A percentile compares a stretch with the other conserved stretches of the same genome.
Conservation (phyloP, 2,113 vertebrate species). For the Caloenas nicobarica region DNA sequence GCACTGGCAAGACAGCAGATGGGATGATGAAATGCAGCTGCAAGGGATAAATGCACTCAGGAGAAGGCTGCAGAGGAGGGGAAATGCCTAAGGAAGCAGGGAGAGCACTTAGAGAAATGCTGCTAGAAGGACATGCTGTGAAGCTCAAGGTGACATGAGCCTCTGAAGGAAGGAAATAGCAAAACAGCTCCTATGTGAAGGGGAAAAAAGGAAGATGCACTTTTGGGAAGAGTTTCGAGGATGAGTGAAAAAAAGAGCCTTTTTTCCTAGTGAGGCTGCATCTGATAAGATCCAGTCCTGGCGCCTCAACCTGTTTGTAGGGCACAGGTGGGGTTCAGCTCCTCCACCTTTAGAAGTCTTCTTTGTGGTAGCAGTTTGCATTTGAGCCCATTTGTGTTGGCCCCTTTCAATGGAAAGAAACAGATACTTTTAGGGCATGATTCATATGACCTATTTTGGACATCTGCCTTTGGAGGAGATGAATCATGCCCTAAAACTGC, state of each 20-base stretch:
- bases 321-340: neutral
- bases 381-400: neutral
- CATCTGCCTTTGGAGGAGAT: slow-evolving; percentile 26
- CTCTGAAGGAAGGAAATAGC: neutral
- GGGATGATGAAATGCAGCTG: slow-evolving; percentile 56
- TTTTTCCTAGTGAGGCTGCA: neutral
- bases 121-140: neutral
- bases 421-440: slow-evolving; percentile 39
- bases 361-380: neutral
- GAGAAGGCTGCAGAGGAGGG: slow-evolving; percentile 14
- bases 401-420: slow-evolving; percentile 4
- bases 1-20: slow-evolving; percentile 39
- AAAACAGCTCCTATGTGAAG: neutral
- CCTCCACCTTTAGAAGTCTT: neutral
- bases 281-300: neutral
- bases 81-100: slow-evolving; percentile 13
- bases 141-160: slow-evolving; percentile 25
- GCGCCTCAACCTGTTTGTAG: neutral
- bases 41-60: slow-evolving; percentile 46
- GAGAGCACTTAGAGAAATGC: neutral
- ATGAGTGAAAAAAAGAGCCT: neutral
- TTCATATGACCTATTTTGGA: slow-evolving; percentile 56
- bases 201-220: neutral
- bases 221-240: neutral
- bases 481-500: slow-evolving; percentile 41